Conservation (phyloP, 92 coral and sea anemone genomes). For the Zoanthus sansibaricus region DNA sequence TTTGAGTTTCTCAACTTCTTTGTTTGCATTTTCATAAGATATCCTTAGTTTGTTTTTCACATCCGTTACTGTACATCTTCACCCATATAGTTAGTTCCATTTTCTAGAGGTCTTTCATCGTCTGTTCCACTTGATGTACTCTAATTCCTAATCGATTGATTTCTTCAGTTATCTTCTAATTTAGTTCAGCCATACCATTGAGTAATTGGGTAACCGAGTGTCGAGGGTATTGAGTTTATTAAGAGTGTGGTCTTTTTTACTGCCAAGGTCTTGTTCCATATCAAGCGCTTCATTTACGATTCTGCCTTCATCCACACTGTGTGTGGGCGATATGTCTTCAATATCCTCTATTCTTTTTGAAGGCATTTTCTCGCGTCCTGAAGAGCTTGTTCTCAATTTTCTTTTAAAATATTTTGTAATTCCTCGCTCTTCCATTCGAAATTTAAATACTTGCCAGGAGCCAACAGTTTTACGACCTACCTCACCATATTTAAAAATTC, state of each 20-base stretch:
- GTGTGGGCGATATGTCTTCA: neutral
- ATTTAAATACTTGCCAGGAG: neutral
- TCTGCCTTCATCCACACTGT: neutral
- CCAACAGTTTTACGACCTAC: neutral
- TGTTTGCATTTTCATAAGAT: neutral
- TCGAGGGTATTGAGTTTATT: too few species aligned
- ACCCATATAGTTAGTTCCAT: neutral
- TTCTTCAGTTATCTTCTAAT: too few species aligned
- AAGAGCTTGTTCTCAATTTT: too few species aligned
- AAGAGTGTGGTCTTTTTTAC: too few species aligned
- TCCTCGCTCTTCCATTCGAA: constrained; percentile 7
- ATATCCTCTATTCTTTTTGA: neutral
- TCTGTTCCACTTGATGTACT: neutral
- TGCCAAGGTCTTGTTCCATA: too few species aligned
- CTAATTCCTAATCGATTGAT: neutral
- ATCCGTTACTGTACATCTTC: neutral
- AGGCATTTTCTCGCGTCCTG: too few species aligned
- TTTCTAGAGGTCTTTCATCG: neutral
- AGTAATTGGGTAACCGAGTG: too few species aligned
- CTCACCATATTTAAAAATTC: neutral
- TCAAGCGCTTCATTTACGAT: neutral
- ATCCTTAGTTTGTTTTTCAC: neutral
- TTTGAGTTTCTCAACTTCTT: neutral
- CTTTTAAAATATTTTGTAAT: neutral
- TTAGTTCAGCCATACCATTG: too few species aligned